Evolutionary conservation across 2,797 vertebrate species (phyloP).

Genomic region (Sebastes hubbsi): DNA sequence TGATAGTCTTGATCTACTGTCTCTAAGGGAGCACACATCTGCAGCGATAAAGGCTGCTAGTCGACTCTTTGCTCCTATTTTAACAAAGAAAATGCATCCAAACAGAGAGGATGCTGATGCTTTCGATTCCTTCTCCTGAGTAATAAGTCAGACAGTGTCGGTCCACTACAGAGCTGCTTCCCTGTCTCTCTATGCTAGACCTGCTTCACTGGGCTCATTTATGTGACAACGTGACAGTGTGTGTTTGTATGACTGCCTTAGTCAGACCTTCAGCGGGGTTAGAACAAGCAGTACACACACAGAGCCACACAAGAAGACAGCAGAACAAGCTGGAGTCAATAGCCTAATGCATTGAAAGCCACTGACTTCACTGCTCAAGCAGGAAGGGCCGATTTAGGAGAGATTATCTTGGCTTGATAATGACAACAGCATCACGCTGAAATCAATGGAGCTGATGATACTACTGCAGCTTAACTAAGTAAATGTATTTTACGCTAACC

Average conservation of each 20-base stretch:
- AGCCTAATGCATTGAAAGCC: constrained; percentile 31
- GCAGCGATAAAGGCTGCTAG: not conserved
- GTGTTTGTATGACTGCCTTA: constrained; percentile 8
- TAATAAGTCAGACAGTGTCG: not conserved
- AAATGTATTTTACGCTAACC: constrained; percentile 52
- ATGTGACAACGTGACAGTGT: constrained; percentile 11
- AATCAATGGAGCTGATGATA: constrained; percentile 68
- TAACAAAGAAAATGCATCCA: not conserved
- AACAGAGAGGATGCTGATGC: not conserved
- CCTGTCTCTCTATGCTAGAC: not conserved
- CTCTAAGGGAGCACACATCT: not conserved
- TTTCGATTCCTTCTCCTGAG: not conserved
- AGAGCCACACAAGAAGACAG: not conserved
- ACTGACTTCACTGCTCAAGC: constrained; percentile 33
- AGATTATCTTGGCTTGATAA: constrained; percentile 68
- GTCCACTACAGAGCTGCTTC: not conserved
- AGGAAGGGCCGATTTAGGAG: constrained; percentile 44
- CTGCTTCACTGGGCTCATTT: constrained; percentile 17
- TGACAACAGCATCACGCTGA: constrained; percentile 51
- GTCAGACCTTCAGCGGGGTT: not conserved
- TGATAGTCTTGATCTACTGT: not conserved
- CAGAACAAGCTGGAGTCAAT: constrained; percentile 35
- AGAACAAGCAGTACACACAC: constrained; percentile 5
- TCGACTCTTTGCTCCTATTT: not conserved
- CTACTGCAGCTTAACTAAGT: constrained; percentile 48